Conservation (phyloP, 2,113 vertebrate species). For the Kryptolebias marmoratus region DNA sequence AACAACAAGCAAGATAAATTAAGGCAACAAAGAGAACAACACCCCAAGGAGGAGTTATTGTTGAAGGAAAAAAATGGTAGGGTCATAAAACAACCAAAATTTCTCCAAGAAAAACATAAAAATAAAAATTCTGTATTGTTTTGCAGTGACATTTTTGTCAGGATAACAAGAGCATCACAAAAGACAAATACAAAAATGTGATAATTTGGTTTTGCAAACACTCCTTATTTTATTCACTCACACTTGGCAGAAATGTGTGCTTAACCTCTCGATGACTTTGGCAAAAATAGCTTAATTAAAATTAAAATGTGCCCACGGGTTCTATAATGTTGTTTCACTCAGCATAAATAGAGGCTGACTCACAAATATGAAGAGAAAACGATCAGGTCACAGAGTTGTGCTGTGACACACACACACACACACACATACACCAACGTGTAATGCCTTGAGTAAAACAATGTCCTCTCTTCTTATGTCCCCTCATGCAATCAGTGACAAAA, state of each 20-base stretch:
- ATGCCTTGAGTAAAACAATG: slow-evolving; percentile 27
- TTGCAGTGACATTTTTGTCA: slow-evolving; percentile 31
- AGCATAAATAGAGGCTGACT: slow-evolving; percentile 25
- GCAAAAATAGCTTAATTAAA: slow-evolving; percentile 11
- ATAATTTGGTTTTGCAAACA: slow-evolving; percentile 1
- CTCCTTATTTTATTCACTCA: slow-evolving; percentile 3
- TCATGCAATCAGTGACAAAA: slow-evolving; percentile 87
- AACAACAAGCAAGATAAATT: slow-evolving; percentile 40
- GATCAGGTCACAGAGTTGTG: slow-evolving; percentile 20
- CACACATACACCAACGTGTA: background rate
- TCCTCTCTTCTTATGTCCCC: slow-evolving; percentile 33
- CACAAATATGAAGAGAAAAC: slow-evolving; percentile 17
- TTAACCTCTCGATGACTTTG: slow-evolving; percentile 35
- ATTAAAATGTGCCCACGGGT: slow-evolving; percentile 14
- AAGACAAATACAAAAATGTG: slow-evolving; percentile 17
- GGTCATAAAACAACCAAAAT: slow-evolving; percentile 6
- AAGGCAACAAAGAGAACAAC: slow-evolving; percentile 30
- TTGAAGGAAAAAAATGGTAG: background rate
- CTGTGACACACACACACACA: slow-evolving; percentile 14
- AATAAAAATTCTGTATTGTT: background rate
- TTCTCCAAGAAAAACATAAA: slow-evolving; percentile 1
- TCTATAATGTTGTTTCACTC: background rate
- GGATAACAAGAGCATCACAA: slow-evolving; percentile 23
- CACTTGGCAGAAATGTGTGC: background rate
- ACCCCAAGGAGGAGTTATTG: slow-evolving; percentile 15